Evolutionary conservation across 2,113 vertebrate genomes (phyloP), one percentile per base, ranked within the genome.

Genomic region (Xyliphius kryptos): DNA sequence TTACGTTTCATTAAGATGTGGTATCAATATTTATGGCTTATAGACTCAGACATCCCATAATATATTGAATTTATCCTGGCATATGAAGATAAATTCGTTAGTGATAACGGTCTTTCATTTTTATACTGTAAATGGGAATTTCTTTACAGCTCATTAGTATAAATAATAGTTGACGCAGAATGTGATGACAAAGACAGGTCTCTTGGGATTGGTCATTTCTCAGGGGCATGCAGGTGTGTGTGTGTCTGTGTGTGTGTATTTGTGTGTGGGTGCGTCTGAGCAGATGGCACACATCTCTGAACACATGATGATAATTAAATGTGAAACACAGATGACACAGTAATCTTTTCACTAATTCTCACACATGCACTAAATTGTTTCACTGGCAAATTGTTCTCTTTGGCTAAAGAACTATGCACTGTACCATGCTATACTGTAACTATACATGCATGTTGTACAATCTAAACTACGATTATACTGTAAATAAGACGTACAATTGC

Each of bases 301-400:
- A 71, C 76, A 73, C 73, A 71, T 80, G 81, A 83, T 81, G 82
- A 87, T 81, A 80, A 85, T 85, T 77, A 80, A 79, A 82, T 85
- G 82, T 83, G 85, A 87, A 85, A 79, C 81, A 83, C 81, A 82
- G 77, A 83, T 84, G 80, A 85, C 82, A 82, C 41, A 26, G 7
- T 44, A 52, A 66, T 80, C 78, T 73, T 77, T 74, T 78, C 78
- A 50, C 22, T 37, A 44, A 59, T 43, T 51, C 14, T 58, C 46
- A 49, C 16, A 26, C n/a, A 16, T 50, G 44, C 32, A 38, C 44
- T 9, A 43, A 17, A 57, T 48, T 22, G 46, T 14, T 56, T 49
- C 10, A 26, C 17, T 3, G 36, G n/a, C 36, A 19, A 22, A 52
- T 12, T 11, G 13, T 44, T 41, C 20, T 51, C 14, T 37, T 51